These are phyloP conservation scores for Alexandromys oeconomus DNA, from an alignment of 2,797 vertebrate genomes.

Conservation along the genomic window DNA sequence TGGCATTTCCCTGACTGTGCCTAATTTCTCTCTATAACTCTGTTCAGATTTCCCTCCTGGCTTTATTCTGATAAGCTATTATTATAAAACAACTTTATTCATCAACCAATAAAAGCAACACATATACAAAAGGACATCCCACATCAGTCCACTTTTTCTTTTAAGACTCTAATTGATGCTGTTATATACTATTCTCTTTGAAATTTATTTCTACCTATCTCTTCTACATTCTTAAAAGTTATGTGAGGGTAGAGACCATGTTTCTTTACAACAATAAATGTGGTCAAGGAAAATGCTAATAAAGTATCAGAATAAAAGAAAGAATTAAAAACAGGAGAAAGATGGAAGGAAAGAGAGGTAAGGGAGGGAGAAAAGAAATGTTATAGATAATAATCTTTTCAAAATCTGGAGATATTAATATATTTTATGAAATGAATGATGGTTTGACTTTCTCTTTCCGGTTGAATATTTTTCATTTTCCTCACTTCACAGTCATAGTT, in stretches of 20 bases:
- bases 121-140: no score
- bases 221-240: background rate
- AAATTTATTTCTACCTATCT: background rate
- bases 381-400: slow-evolving; percentile 10
- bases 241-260: background rate
- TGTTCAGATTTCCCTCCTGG: no score
- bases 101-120: no score
- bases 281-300: background rate
- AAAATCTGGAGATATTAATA: background rate
- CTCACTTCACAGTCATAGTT: slow-evolving; percentile 33
- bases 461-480: slow-evolving; percentile 28
- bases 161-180: background rate
- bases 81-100: no score
- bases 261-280: background rate
- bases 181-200: background rate
- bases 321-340: background rate
- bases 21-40: no score
- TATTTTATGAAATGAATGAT: background rate
- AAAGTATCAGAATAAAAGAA: background rate
- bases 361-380: background rate
- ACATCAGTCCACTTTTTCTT: background rate
- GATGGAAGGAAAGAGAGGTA: background rate
- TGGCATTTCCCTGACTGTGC: no score
- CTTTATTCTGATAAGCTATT: no score
- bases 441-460: background rate